Evolutionary conservation across 92 coral and sea anemone genomes (phyloP), one percentile per base, ranked within the genome.

Genomic region (Epizoanthus scotinus): DNA sequence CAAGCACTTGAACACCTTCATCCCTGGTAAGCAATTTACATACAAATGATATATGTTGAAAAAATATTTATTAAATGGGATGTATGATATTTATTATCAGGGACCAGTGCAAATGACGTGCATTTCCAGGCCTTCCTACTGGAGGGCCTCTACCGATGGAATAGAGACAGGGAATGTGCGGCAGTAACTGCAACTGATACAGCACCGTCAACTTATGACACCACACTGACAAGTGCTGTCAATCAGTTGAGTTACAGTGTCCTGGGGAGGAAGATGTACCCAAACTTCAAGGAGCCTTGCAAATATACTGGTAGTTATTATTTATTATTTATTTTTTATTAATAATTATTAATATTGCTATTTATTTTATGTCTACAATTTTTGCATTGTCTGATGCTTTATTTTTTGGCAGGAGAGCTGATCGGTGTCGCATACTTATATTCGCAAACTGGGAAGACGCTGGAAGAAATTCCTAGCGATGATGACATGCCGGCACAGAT

Each of bases 361-460:
- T 4, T 50, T 80, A 7, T 55, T 34, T 34, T 17, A 59, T 28
- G 12, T 59, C 15, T 1, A 27, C 20, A 14, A 63, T n/a, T 26
- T 20, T 8, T 38, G 8, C 19, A n/a, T 63, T 20, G 19, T 42
- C 3, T 42, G 13, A 42, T 42, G 7, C 7, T 28, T 44, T 52
- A 13, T 70, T 4, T 53, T 82, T 26, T 9, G 19, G 42, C 84
- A 78, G 77, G 62, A 40, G 89, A 85, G 67, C 79, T 78, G 4
- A 85, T 85, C 50, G 89, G 74, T 28, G 70, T 79, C 15, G 89
- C 79, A 67, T 79, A 85, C 20, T 62, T 85, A 8, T 62, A 62
- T 10, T 24, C 67, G 17, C 67, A 62, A 31, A 62, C 67, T 62
- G 67, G 67, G 34, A 26, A 26, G 17, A 15, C 22, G 0, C 15